phyloP scores from a whole-genome alignment of 2,888 invertebrate genomes.

The Athrips mouffetella region DNA sequence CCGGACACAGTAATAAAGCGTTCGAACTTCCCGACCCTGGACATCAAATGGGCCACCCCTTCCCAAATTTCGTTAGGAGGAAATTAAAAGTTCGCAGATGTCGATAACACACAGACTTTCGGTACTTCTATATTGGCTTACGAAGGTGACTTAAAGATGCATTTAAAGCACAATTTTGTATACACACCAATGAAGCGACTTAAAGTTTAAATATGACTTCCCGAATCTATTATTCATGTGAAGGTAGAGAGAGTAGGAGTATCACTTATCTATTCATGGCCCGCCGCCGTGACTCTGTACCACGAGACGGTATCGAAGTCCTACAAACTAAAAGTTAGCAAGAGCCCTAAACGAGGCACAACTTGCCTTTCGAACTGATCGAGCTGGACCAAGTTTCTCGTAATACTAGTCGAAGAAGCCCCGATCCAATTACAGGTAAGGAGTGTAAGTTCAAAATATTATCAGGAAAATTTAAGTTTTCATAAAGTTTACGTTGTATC shows the following conservation, averaged over 20 bases:
- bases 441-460: slow-evolving; percentile 2
- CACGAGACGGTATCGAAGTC: slow-evolving; percentile 36
- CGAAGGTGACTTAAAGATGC: too few relatives aligned
- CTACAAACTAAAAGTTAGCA: slow-evolving; percentile 44
- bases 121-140: too few relatives aligned
- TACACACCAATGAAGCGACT: too few relatives aligned
- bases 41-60: slow-evolving; percentile 74
- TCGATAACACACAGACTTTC: slow-evolving; percentile 38
- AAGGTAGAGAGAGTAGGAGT: not conserved
- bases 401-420: slow-evolving; percentile 25
- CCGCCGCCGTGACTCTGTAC: slow-evolving; percentile 4
- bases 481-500: too few relatives aligned
- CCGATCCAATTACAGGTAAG: slow-evolving; percentile 24
- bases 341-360: slow-evolving; percentile 33
- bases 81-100: slow-evolving; percentile 70
- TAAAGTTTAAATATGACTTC: slow-evolving; percentile 1
- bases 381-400: slow-evolving; percentile 38
- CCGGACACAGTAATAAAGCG: slow-evolving; percentile 79
- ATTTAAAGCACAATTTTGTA: too few relatives aligned
- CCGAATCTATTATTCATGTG: not conserved
- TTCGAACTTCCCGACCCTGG: slow-evolving; percentile 74
- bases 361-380: slow-evolving; percentile 40
- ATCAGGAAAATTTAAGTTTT: not conserved
- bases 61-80: slow-evolving; percentile 62
- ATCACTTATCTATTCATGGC: slow-evolving; percentile 8